Percentiles rank a stretch among this genome's conserved stretches.
Conservation (phyloP, 35 echinoderm and acorn worm species). For the Anneissia japonica region DNA sequence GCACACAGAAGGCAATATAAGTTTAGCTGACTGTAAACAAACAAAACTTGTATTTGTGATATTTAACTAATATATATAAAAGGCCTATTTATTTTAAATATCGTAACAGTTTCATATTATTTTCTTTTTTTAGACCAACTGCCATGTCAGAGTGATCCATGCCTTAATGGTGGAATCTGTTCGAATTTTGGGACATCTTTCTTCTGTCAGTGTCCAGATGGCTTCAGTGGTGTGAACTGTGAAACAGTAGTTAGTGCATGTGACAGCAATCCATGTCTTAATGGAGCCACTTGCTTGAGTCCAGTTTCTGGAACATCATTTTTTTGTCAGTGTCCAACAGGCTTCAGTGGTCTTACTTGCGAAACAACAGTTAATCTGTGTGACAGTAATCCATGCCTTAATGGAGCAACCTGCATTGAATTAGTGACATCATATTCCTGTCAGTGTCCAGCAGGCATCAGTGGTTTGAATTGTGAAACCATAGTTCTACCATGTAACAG, state of each 20-base stretch:
- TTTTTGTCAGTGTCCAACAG: conserved; percentile 19
- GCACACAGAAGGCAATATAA: no score
- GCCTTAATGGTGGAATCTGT: conserved; percentile 43
- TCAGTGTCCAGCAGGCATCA: conserved; percentile 45
- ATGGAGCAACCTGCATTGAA: conserved; percentile 16
- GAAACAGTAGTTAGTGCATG: conserved; percentile 26
- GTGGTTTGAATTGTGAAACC: conserved; percentile 48
- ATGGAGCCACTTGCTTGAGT: conserved; percentile 29
- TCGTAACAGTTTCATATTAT: no score
- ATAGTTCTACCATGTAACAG: conserved; percentile 36
- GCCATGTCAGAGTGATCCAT: conserved; percentile 27
- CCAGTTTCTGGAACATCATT: not conserved
- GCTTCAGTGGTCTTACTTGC: conserved; percentile 32
- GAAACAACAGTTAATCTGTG: not conserved
- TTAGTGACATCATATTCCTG: conserved; percentile 27
- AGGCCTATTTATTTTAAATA: no score
- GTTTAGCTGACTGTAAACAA: no score
- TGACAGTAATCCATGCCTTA: conserved; percentile 33
- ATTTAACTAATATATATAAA: no score
- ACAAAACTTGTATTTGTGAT: no score
- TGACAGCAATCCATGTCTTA: conserved; percentile 33
- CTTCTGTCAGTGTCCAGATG: not conserved
- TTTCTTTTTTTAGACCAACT: no score
- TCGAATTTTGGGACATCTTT: not conserved
- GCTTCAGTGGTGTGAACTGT: not conserved